A percentile compares a stretch with the other conserved stretches of the same genome.
Conservation (phyloP, 2,888 invertebrate genomes). For the Agrochola circellaris region DNA sequence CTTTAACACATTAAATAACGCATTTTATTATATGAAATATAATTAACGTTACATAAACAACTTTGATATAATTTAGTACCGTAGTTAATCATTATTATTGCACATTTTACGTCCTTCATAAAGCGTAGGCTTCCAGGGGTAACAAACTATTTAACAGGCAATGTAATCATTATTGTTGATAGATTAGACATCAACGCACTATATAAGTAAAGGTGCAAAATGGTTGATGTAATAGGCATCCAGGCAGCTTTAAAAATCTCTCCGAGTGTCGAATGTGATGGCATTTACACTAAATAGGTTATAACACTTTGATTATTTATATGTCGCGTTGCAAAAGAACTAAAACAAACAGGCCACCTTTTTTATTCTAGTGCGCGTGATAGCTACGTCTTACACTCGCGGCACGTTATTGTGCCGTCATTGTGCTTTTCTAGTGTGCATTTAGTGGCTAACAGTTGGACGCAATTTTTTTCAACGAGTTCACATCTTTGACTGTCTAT, state of each 20-base stretch:
- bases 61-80: not conserved
- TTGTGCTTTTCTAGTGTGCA: too few relatives aligned
- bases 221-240: not conserved
- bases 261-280: not conserved
- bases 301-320: too few relatives aligned
- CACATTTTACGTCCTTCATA: conserved; percentile 27
- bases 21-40: conserved; percentile 9
- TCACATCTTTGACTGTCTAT: too few relatives aligned
- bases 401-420: too few relatives aligned
- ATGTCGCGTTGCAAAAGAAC: too few relatives aligned
- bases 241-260: not conserved
- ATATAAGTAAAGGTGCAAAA: not conserved
- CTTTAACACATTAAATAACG: conserved; percentile 1
- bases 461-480: too few relatives aligned
- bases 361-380: too few relatives aligned
- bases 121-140: conserved; percentile 1
- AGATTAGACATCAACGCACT: conserved; percentile 32
- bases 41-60: conserved; percentile 25
- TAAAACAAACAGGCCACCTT: too few relatives aligned
- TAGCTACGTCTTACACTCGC: too few relatives aligned
- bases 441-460: too few relatives aligned
- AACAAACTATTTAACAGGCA: not conserved
- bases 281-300: not conserved
- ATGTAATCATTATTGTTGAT: not conserved
- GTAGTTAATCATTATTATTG: conserved; percentile 7